These are phyloP conservation scores for Smittia sp. DNA, from an alignment of 2,888 invertebrate genomes.

Conservation along the genomic window DNA sequence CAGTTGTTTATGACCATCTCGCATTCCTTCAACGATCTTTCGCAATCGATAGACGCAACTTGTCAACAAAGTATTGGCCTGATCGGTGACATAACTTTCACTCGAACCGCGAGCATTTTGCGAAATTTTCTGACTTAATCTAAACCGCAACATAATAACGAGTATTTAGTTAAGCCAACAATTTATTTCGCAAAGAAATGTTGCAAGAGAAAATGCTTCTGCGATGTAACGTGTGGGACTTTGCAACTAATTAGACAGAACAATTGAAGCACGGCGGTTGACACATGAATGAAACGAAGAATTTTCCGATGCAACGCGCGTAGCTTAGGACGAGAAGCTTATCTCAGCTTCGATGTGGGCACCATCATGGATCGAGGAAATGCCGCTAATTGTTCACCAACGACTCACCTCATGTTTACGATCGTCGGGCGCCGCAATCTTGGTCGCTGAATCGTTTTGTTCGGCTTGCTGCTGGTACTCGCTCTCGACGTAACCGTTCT, in stretches of 20 bases:
- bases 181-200: conserved; percentile 1
- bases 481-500: conserved; percentile 54
- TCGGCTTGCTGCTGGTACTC: conserved; percentile 44
- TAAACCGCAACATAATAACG: no score
- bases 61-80: no score
- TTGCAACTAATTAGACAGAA: conserved; percentile 12
- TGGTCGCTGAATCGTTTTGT: conserved; percentile 12
- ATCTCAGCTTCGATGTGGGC: background rate
- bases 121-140: no score
- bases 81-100: no score
- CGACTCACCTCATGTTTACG: conserved; percentile 22
- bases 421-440: background rate
- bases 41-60: no score
- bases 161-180: conserved; percentile 3
- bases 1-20: no score
- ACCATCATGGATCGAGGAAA: background rate
- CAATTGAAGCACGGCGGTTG: background rate
- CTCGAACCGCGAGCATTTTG: no score
- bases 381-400: conserved; percentile 24
- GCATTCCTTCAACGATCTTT: no score
- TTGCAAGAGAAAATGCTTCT: background rate
- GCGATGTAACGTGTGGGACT: background rate
- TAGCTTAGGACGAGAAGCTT: background rate
- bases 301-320: background rate
- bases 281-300: background rate